Evolutionary conservation across 2,888 invertebrate species (phyloP).

Genomic region (Nephrotoma flavescens): DNA sequence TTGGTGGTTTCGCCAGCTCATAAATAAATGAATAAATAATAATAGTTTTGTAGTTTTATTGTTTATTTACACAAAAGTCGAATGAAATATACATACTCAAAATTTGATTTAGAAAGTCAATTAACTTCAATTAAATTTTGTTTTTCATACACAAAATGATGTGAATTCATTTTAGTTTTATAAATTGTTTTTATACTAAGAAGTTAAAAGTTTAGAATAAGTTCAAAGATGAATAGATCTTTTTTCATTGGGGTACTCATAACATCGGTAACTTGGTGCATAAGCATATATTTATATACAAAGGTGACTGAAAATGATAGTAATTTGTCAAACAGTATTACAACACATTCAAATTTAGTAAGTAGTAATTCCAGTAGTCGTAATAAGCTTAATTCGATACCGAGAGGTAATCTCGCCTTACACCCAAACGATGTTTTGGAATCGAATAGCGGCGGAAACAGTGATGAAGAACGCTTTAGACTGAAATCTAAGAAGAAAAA

Average conservation of each 20-base stretch:
- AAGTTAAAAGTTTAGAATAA: background rate
- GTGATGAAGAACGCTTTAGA: background rate
- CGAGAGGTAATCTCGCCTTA: conserved; percentile 6
- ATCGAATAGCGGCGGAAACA: conserved; percentile 3
- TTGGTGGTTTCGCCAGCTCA: no score
- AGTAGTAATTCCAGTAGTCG: background rate
- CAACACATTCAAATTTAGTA: conserved; percentile 13
- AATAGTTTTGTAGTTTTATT: background rate
- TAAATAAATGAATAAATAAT: no score
- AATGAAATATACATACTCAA: background rate
- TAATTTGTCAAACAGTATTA: conserved; percentile 16
- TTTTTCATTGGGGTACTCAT: conserved; percentile 59
- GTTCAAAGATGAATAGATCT: conserved; percentile 19
- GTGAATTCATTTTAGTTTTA: background rate
- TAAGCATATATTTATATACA: conserved; percentile 57
- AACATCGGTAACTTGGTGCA: conserved; percentile 59
- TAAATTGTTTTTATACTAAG: background rate
- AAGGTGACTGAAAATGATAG: conserved; percentile 32
- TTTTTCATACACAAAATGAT: background rate
- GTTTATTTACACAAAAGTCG: background rate
- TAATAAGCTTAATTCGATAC: background rate
- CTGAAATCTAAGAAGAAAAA: background rate
- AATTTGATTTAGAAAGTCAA: background rate
- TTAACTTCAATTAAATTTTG: background rate
- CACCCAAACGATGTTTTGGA: conserved; percentile 11